A percentile compares a stretch with the other conserved stretches of the same genome.
phyloP scores from a whole-genome alignment of 2,113 vertebrate species.

The Calidris pygmaea region DNA sequence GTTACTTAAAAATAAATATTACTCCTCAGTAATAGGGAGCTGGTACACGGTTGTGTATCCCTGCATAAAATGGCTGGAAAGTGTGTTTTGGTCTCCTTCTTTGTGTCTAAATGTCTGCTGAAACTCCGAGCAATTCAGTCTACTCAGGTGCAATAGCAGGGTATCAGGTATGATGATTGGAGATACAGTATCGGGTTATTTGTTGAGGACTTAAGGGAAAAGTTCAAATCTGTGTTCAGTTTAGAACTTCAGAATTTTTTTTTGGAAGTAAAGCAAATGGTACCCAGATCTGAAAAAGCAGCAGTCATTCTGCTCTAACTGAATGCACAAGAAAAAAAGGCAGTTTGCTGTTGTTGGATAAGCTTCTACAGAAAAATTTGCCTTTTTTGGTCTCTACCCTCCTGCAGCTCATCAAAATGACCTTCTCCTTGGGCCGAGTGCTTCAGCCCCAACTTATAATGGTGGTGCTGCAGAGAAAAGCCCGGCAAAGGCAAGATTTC shows the following conservation, averaged over 20 bases:
- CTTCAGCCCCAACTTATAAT: neutral
- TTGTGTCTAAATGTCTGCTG: neutral
- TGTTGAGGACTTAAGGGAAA: neutral
- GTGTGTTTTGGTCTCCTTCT: neutral
- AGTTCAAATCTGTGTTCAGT: neutral
- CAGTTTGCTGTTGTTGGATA: neutral
- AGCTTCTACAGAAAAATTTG: neutral
- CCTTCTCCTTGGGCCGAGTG: neutral
- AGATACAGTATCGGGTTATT: neutral
- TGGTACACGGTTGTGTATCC: rapidly evolving
- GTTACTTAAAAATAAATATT: neutral
- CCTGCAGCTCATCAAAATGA: rapidly evolving
- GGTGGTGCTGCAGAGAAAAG: neutral
- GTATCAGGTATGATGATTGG: neutral
- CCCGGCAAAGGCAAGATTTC: neutral
- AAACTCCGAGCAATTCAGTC: neutral
- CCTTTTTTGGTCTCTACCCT: neutral
- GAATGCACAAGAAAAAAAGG: neutral
- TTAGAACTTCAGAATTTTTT: neutral
- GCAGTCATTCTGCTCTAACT: neutral
- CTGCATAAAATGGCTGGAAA: neutral
- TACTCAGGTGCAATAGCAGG: neutral
- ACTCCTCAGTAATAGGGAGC: neutral
- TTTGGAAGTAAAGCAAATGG: neutral
- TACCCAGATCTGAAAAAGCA: neutral